Conservation (phyloP, 2,797 vertebrate species). For the Hippopotamyrus pictus region DNA sequence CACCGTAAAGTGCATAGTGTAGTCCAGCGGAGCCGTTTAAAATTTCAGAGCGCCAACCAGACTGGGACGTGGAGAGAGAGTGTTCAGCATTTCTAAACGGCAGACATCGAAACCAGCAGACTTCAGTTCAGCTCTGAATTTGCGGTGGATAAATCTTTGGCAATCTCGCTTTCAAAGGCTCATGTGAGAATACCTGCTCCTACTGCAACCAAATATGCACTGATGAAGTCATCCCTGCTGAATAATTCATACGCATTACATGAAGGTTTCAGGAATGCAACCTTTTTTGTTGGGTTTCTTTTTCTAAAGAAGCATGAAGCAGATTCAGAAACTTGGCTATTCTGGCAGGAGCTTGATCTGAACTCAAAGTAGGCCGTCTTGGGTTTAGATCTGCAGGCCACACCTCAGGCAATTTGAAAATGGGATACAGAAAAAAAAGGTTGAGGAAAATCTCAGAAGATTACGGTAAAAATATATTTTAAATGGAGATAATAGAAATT, state of each 20-base stretch:
- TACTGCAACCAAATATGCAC: neutral
- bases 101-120: neutral
- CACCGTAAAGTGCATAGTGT: neutral
- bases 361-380: neutral
- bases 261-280: neutral
- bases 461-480: neutral
- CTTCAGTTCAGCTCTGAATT: neutral
- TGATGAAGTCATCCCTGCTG: neutral
- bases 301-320: neutral
- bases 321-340: neutral
- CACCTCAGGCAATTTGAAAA: neutral
- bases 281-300: neutral
- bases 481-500: neutral
- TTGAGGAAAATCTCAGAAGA: neutral
- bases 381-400: neutral
- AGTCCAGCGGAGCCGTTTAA: neutral
- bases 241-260: neutral
- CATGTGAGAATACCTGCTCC: neutral
- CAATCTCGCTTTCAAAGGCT: neutral
- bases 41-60: neutral
- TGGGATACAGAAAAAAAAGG: neutral
- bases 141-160: neutral
- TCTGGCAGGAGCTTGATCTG: neutral
- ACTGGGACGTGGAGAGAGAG: neutral
- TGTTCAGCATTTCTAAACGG: neutral